Evolutionary conservation across 2,113 vertebrate species (phyloP).

Genomic region (Paraplagusia blochii): DNA sequence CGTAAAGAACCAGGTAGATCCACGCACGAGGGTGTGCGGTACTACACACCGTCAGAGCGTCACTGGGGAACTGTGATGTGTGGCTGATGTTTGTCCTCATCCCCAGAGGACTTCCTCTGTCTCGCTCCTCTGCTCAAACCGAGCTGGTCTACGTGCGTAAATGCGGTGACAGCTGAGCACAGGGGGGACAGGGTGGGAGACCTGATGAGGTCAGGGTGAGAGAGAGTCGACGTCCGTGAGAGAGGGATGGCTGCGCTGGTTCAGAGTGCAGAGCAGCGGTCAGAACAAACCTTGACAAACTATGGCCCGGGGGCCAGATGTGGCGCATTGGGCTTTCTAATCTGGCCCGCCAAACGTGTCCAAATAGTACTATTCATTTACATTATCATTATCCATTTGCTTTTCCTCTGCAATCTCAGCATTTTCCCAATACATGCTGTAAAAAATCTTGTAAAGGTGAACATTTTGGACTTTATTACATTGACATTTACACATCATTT

Average conservation of each 20-base stretch:
- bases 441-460: no score
- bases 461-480: no score
- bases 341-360: no score
- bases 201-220: slow-evolving; percentile 19
- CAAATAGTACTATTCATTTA: no score
- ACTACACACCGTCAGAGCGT: no score
- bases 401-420: no score
- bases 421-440: no score
- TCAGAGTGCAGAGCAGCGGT: slow-evolving; percentile 15
- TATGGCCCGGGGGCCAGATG: no score
- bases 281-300: no score
- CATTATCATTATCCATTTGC: no score
- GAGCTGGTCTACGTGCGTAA: slow-evolving; percentile 11
- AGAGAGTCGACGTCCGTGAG: neutral
- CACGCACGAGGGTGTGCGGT: neutral
- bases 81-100: slow-evolving; percentile 9
- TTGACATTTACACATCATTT: no score
- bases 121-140: neutral
- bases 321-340: no score
- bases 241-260: slow-evolving; percentile 8
- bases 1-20: slow-evolving; percentile 26
- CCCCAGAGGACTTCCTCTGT: slow-evolving; percentile 11
- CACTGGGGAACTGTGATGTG: slow-evolving; percentile 1
- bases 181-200: neutral
- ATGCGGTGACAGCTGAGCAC: neutral